Evolutionary conservation across 2,113 vertebrate species (phyloP).

Genomic region (Sarotherodon lohbergeri): DNA sequence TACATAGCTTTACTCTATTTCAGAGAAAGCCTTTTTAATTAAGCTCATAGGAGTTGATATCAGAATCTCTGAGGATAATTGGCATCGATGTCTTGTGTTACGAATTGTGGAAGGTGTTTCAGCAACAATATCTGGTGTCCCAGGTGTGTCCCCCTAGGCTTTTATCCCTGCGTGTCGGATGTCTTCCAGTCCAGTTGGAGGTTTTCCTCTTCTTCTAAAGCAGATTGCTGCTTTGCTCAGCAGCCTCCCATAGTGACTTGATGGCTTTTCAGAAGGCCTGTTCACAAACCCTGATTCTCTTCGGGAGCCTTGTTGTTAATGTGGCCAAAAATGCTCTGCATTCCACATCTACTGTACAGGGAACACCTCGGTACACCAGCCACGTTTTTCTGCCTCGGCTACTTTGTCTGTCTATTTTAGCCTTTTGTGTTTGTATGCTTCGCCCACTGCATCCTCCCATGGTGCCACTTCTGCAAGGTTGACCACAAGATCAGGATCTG

Average conservation of each 20-base stretch:
- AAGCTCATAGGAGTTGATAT: neutral
- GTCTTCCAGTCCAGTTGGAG: neutral
- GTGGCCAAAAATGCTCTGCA: neutral
- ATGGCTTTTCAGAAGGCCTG: neutral
- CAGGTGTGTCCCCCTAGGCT: neutral
- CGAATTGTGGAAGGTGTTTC: neutral
- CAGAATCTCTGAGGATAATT: neutral
- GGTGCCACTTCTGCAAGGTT: neutral
- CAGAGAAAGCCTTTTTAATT: neutral
- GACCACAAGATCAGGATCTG: neutral
- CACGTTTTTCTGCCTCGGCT: neutral
- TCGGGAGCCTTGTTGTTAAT: neutral
- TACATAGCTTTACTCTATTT: neutral
- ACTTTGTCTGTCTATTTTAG: neutral
- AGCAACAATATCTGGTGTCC: neutral
- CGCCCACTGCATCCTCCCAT: neutral
- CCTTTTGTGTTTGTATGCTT: neutral
- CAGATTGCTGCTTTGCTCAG: neutral
- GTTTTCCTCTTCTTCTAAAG: neutral
- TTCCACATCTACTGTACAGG: neutral
- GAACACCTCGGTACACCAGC: neutral
- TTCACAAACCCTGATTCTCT: neutral
- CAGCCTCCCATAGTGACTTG: neutral
- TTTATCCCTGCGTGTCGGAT: neutral
- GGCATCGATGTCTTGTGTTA: neutral